Evolutionary conservation across 2,888 invertebrate species (phyloP).

Genomic region (Serrognathus titanus): DNA sequence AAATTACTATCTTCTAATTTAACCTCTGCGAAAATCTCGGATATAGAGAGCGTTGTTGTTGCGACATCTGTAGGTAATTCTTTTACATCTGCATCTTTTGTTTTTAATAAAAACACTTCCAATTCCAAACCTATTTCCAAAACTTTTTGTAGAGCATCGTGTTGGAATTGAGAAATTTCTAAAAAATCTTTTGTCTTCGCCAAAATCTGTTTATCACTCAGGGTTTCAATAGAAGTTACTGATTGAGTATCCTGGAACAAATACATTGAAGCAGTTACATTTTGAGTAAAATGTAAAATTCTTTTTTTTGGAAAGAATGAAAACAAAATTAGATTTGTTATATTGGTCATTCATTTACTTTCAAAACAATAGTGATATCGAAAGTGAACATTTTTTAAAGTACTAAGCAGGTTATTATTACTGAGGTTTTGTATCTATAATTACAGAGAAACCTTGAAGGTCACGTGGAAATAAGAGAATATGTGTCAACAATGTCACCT

Average conservation of each 20-base stretch:
- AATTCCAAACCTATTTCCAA: conserved; percentile 5
- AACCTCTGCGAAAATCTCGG: not conserved
- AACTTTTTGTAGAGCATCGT: conserved; percentile 3
- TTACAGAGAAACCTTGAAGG: too few relatives aligned
- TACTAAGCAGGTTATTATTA: too few relatives aligned
- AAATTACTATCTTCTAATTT: not conserved
- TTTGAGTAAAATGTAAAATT: too few relatives aligned
- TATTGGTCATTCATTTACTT: too few relatives aligned
- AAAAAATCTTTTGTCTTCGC: conserved; percentile 6
- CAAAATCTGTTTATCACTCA: conserved; percentile 1
- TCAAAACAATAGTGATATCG: too few relatives aligned
- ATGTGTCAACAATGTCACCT: too few relatives aligned
- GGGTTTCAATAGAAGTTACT: not conserved
- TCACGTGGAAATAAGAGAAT: too few relatives aligned
- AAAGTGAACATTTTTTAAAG: too few relatives aligned
- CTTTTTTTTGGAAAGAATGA: too few relatives aligned
- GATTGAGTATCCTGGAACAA: conserved; percentile 4
- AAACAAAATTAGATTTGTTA: too few relatives aligned
- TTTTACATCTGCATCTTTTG: not conserved
- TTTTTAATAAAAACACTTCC: conserved; percentile 2
- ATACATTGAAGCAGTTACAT: not conserved
- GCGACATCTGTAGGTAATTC: not conserved
- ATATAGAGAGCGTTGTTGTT: not conserved
- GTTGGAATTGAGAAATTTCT: conserved; percentile 2
- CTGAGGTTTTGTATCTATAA: too few relatives aligned